Evolutionary conservation across 1,140 invertebrate species (phyloP).

Genomic region (Harlomillsia oculata): DNA sequence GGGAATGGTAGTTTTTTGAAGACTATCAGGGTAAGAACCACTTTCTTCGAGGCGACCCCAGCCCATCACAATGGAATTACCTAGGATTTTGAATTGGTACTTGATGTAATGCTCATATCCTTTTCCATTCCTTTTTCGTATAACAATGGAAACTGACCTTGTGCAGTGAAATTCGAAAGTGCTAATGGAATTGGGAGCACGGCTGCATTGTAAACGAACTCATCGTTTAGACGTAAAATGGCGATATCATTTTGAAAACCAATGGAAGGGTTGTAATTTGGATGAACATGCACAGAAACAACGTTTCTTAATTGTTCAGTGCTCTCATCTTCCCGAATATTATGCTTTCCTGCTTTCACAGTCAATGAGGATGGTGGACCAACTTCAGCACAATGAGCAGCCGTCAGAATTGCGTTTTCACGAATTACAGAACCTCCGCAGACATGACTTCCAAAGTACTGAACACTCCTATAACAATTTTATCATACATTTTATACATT

Average conservation of each 20-base stretch:
- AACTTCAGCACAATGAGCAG: neutral
- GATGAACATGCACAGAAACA: neutral
- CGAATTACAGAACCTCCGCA: slow-evolving; percentile 2
- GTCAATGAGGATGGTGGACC: neutral
- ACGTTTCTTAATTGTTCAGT: neutral
- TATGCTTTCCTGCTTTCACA: neutral
- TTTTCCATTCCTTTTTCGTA: too few species aligned
- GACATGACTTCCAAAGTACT: neutral
- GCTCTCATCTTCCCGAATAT: neutral
- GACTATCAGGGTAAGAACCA: neutral
- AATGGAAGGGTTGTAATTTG: neutral
- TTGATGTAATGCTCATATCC: too few species aligned
- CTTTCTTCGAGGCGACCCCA: slow-evolving; percentile 20
- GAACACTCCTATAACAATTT: too few species aligned
- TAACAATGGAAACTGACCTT: too few species aligned
- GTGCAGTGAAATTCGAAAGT: neutral
- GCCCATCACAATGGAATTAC: slow-evolving; percentile 15
- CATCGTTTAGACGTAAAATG: neutral
- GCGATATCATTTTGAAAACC: slow-evolving; percentile 3
- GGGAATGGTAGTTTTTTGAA: slow-evolving; percentile 17
- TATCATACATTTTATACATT: too few species aligned
- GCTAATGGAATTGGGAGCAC: neutral
- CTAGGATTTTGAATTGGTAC: too few species aligned
- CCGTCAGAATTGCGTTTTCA: neutral
- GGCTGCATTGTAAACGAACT: neutral